phyloP scores from a whole-genome alignment of 2,797 vertebrate species.

The Coracias cyanogaster region DNA sequence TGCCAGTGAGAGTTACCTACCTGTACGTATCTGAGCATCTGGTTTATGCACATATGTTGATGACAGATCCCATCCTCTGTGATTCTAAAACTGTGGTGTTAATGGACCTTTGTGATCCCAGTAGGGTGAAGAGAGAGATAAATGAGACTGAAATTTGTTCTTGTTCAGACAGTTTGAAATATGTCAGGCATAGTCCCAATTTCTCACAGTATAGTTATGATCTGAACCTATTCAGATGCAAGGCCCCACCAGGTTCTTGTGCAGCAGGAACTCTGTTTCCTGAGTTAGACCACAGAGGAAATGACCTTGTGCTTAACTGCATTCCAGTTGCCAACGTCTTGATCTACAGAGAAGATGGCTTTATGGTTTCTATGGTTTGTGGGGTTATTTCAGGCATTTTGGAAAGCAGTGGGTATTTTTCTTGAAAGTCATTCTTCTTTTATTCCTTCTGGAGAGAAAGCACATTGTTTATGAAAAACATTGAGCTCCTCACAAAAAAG shows the following conservation, averaged over 20 bases:
- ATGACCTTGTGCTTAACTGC: not conserved
- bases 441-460: conserved; percentile 39
- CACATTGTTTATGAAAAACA: conserved; percentile 13
- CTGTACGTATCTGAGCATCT: rapidly evolving
- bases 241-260: not conserved
- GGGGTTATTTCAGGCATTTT: not conserved
- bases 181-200: not conserved
- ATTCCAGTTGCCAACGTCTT: not conserved
- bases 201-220: not conserved
- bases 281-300: conserved; percentile 30
- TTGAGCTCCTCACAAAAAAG: conserved; percentile 26
- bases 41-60: not conserved
- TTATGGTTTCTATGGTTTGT: not conserved
- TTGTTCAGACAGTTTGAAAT: not conserved
- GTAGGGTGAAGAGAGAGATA: not conserved
- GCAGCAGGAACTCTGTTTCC: conserved; percentile 16
- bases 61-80: not conserved
- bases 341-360: not conserved
- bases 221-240: not conserved
- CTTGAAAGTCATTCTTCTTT: not conserved
- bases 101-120: not conserved
- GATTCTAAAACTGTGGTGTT: not conserved
- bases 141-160: not conserved
- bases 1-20: not conserved
- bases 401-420: not conserved